A percentile compares a stretch with the other conserved stretches of the same genome.
Conservation (phyloP, 2,888 invertebrate species). For the Hoplodrina ambigua region DNA sequence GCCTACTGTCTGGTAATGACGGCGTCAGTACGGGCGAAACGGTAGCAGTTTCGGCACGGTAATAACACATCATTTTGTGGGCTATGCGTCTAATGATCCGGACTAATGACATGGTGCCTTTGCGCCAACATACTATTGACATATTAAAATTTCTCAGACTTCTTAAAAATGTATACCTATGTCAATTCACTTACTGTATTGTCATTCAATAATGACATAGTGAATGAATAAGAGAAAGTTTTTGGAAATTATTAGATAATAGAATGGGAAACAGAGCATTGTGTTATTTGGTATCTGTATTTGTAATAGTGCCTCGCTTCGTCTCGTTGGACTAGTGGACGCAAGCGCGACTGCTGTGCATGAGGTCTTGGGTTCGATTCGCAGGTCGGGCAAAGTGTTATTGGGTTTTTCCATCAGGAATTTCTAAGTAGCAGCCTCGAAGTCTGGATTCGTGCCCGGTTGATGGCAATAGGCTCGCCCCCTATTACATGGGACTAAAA, state of each 20-base stretch:
- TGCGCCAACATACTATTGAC: constrained; percentile 51
- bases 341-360: too few species aligned
- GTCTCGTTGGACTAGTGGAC: too few species aligned
- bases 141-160: constrained; percentile 9
- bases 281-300: too few species aligned
- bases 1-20: constrained; percentile 21
- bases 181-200: neutral
- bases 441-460: too few species aligned
- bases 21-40: constrained; percentile 10
- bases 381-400: too few species aligned
- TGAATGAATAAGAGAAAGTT: constrained; percentile 53
- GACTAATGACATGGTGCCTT: constrained; percentile 38
- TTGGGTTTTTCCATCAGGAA: too few species aligned
- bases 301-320: too few species aligned
- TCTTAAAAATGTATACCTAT: neutral
- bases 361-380: too few species aligned
- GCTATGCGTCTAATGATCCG: constrained; percentile 61
- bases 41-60: constrained; percentile 44
- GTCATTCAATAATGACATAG: constrained; percentile 15
- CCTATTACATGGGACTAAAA: too few species aligned
- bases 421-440: too few species aligned
- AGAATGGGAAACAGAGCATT: neutral
- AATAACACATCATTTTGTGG: constrained; percentile 62
- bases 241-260: constrained; percentile 8
- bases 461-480: too few species aligned